Base-by-base conservation (phyloP, 2,113 vertebrate species). In the Lathamus discolor region DNA sequence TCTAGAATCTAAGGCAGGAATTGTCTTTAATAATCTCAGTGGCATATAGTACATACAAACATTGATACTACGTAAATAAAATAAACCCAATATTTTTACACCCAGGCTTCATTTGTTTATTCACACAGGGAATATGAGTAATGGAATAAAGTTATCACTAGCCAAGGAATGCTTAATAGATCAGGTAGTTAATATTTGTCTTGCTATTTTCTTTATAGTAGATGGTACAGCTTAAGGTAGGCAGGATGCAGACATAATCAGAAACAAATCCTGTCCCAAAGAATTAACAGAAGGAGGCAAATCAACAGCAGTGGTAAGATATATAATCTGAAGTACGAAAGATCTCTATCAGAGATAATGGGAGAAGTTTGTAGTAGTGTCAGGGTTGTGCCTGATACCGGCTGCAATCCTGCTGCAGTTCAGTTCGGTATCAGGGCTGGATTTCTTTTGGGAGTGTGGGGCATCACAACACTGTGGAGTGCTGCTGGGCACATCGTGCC, bases 401-500 rank as follows among this genome's bases (percentile, higher is more conserved):
- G 14, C 16, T 31, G 14, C 0, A 7, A 17, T 73, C 17, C 57
- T 88, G n/a, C 22, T 12, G 22, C 31, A 59, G 31, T 61, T 78
- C 28, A 5, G 22, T 17, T 24, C 1, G 0, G 25, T 51, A 28
- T 6, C 13, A 43, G 29, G 24, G 39, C 13, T 68, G 6, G 31
- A 27, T 67, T 69, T 74, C 20, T 66, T 73, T 57, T 39, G n/a
- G 17, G 25, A 23, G 1, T 39, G 5, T 61, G 37, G 17, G 19
- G 7, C 31, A 54, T 31, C 46, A 20, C 48, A 51, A 2, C 13
- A 7, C 41, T 41, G 24, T 11, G 29, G 27, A 68, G 23, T 16
- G 2, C 66, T 39, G 4, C 4, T 6, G 25, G 41, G 17, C 17
- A 11, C 14, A 6, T 15, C 63, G 62, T 0, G 0, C 35, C 16